These are phyloP conservation scores for Drosophila percnosoma DNA, from an alignment of 2,888 invertebrate genomes.

Conservation along the genomic window DNA sequence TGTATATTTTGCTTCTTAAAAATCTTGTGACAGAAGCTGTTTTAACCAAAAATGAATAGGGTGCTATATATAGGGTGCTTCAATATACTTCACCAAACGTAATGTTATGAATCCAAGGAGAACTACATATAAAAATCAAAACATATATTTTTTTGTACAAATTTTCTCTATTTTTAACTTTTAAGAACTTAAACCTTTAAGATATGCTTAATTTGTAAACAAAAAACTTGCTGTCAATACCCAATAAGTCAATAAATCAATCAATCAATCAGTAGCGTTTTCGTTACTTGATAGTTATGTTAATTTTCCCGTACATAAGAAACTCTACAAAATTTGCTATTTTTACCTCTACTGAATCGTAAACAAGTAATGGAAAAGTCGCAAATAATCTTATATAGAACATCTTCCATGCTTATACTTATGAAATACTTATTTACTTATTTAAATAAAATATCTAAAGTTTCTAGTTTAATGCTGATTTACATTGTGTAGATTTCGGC, in stretches of 20 bases:
- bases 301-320: no score
- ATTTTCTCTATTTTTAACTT: background rate
- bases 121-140: no score
- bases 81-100: no score
- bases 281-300: no score
- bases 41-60: no score
- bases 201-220: background rate
- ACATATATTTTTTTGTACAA: background rate
- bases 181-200: background rate
- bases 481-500: background rate
- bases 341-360: background rate
- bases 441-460: background rate
- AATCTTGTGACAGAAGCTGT: no score
- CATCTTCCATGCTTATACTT: accelerated
- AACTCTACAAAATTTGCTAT: background rate
- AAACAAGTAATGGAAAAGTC: accelerated
- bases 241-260: background rate
- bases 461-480: background rate
- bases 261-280: background rate
- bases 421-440: no score
- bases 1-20: no score
- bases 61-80: no score
- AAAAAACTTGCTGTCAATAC: background rate
- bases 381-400: accelerated
- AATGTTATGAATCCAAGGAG: no score